These are phyloP conservation scores for Geothlypis trichas DNA, from an alignment of 2,113 vertebrate species.

Conservation along the genomic window DNA sequence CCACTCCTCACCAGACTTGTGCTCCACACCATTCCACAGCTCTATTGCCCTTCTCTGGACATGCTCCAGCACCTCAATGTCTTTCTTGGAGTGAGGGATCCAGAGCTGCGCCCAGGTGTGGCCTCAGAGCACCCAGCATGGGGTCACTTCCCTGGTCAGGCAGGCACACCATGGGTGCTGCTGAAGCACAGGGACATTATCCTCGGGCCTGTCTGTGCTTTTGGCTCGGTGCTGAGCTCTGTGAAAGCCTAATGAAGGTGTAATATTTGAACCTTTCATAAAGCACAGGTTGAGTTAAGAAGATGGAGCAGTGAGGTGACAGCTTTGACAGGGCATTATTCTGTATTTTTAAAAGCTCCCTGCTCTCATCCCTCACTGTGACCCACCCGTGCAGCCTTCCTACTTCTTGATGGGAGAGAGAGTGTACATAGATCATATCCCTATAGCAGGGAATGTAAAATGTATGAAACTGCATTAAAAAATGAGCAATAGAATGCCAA, in stretches of 20 bases:
- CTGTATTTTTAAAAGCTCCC: conserved; percentile 23
- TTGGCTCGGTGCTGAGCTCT: background rate
- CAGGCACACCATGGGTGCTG: background rate
- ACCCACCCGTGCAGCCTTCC: background rate
- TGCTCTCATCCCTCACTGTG: background rate
- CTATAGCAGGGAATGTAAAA: background rate
- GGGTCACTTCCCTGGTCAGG: background rate
- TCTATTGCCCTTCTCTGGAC: background rate
- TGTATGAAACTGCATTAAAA: background rate
- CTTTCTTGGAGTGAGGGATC: background rate
- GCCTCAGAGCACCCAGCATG: background rate
- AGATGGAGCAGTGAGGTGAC: background rate
- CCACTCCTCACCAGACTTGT: background rate
- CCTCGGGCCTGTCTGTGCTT: background rate
- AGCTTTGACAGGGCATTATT: background rate
- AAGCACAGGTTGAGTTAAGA: background rate
- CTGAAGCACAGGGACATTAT: background rate
- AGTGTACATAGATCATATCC: background rate
- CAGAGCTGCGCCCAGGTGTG: background rate
- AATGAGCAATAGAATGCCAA: conserved; percentile 9
- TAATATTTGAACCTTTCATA: background rate
- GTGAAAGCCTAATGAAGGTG: background rate
- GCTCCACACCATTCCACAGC: background rate
- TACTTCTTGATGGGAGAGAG: background rate
- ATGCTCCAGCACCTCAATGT: fast-evolving